Evolutionary conservation across 2,797 vertebrate species (phyloP), one percentile per base, ranked within the genome.

Genomic region (Enteromius treurensis): DNA sequence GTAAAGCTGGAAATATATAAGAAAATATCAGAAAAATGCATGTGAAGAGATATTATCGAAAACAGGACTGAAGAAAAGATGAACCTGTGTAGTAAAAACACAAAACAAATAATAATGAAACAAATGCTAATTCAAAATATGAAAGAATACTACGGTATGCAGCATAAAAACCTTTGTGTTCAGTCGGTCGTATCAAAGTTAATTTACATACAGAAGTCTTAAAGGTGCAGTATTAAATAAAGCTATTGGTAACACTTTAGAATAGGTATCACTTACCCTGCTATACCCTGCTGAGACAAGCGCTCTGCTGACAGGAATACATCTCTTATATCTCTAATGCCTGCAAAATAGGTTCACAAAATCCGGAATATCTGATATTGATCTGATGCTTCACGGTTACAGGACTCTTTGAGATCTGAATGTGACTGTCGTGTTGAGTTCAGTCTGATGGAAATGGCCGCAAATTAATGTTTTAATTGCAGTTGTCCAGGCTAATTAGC

Each of bases 381-480:
- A 60, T 60, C n/a, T 1, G 26, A 4, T 26, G 23, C 4, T 60
- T 26, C 23, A 62, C 1, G 0, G 11, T 29, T 26, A 62, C 23
- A 29, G 11, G 58, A 13, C 23, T 13, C 58, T 60, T 13, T 13
- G n/a, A 60, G 58, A 14, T 60, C 58, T 13, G 55, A 60, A 23
- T 26, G 55, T 13, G n/a, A 60, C 11, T 1, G 23, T 14, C n/a
- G 11, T 26, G 11, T 26, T 58, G 55, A 23, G 55, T 9, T 65
- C 62, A 34, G 15, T 19, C 23, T 29, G 58, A 23, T 62, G 80
- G 62, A 68, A 49, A 37, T 19, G 69, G 65, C 79, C 85, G 77
- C 86, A 88, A 69, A 87, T 91, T 88, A 88, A 73, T 55, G 32
- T 67, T 90, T 88, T 91, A 90, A 94, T 90, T 90, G 89, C 91